Conservation (phyloP, 37 sponge, comb jelly and placozoan species). For the Diacarnus erythraeanus region DNA sequence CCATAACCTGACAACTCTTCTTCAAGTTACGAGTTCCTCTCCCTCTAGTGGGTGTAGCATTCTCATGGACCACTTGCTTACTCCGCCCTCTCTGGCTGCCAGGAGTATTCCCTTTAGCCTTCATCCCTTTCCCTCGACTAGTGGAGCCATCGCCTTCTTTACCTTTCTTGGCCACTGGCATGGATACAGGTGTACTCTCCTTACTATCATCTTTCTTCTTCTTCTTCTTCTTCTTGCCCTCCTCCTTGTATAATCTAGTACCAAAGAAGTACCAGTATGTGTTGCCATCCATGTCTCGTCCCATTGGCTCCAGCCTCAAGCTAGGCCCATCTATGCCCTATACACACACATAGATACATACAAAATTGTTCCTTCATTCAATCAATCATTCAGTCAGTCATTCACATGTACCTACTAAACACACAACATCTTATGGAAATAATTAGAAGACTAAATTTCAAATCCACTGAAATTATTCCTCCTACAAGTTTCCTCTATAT, state of each 20-base stretch:
- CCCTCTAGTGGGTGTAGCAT: slow-evolving; percentile 2
- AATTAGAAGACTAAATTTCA: too few species aligned
- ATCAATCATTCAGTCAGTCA: too few species aligned
- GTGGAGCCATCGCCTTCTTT: background rate
- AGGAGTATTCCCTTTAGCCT: background rate
- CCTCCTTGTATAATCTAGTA: slow-evolving; percentile 73
- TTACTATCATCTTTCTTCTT: slow-evolving; percentile 6
- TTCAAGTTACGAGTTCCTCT: background rate
- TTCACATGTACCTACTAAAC: too few species aligned
- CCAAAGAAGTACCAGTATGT: slow-evolving; percentile 88
- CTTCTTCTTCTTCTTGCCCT: slow-evolving; percentile 38
- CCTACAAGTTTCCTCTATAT: too few species aligned
- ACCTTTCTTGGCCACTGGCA: background rate
- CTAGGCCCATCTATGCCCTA: slow-evolving; percentile 59
- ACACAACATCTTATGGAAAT: too few species aligned
- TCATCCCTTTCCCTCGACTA: background rate
- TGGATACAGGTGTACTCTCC: background rate
- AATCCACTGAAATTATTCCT: too few species aligned
- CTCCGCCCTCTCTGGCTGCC: slow-evolving; percentile 14
- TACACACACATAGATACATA: background rate
- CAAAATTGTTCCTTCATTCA: background rate
- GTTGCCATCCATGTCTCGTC: slow-evolving; percentile 65
- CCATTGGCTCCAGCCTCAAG: slow-evolving; percentile 61
- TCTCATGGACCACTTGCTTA: background rate
- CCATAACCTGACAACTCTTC: background rate